These are phyloP conservation scores for Zaprionus africanus DNA, from an alignment of 1,140 invertebrate species.

Conservation along the genomic window DNA sequence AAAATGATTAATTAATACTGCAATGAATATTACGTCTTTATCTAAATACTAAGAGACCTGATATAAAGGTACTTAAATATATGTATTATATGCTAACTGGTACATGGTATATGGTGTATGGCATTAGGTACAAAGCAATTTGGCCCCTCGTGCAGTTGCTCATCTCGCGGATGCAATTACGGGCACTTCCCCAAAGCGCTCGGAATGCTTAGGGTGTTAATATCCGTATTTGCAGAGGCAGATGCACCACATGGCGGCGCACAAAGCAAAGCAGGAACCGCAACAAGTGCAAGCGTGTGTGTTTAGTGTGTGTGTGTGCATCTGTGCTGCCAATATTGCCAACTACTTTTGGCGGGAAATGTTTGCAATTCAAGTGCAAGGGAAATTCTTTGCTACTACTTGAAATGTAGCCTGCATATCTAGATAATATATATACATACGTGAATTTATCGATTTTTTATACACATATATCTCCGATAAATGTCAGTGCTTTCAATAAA, in stretches of 20 bases:
- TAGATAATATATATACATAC: no score
- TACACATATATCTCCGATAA: no score
- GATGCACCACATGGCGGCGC: background rate
- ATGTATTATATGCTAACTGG: background rate
- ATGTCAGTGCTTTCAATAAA: no score
- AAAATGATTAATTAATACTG: no score
- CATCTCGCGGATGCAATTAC: constrained; percentile 36
- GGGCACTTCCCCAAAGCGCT: constrained; percentile 23
- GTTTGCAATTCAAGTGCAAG: no score
- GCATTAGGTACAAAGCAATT: background rate
- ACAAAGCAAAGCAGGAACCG: constrained; percentile 23
- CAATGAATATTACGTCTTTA: no score
- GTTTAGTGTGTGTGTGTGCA: background rate
- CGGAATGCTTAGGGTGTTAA: constrained; percentile 19
- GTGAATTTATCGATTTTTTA: no score
- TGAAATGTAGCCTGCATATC: no score
- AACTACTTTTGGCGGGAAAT: background rate
- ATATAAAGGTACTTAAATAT: background rate
- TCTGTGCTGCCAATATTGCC: background rate
- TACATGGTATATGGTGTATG: background rate
- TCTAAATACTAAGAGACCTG: no score
- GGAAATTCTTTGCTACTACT: no score
- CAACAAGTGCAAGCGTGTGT: background rate
- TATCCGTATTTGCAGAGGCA: constrained; percentile 34
- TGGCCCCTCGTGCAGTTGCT: background rate